Conservation (phyloP, 2,888 invertebrate species). For the Leuctra nigra region DNA sequence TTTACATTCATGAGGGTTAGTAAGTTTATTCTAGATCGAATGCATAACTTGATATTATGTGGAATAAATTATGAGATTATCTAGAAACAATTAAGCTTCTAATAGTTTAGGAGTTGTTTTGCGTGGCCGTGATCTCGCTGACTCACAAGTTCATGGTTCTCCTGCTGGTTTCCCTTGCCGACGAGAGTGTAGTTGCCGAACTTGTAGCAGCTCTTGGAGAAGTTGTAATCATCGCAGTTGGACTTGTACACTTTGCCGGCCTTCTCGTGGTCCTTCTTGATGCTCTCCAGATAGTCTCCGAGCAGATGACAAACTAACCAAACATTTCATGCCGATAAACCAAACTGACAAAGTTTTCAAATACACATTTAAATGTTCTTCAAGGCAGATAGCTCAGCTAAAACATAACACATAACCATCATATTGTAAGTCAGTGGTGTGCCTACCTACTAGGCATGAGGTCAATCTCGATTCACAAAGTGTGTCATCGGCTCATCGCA, state of each 20-base stretch:
- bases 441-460: no score
- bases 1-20: no score
- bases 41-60: neutral
- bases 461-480: no score
- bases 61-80: slow-evolving; percentile 28
- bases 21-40: no score
- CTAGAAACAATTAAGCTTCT: neutral
- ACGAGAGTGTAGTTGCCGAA: slow-evolving; percentile 66
- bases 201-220: slow-evolving; percentile 82
- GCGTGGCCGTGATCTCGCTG: no score
- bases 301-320: slow-evolving; percentile 79
- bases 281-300: slow-evolving; percentile 83
- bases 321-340: slow-evolving; percentile 34
- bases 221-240: slow-evolving; percentile 82
- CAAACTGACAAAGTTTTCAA: neutral
- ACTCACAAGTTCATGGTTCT: slow-evolving; percentile 46
- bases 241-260: slow-evolving; percentile 74
- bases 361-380: no score
- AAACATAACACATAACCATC: no score
- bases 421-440: no score
- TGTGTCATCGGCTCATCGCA: no score
- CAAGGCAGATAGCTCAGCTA: no score
- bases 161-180: slow-evolving; percentile 54
- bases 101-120: no score
- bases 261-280: slow-evolving; percentile 74